Evolutionary conservation across 1,140 invertebrate genomes (phyloP), one percentile per base, ranked within the genome.

Genomic region (Rhopalosiphum maidis): DNA sequence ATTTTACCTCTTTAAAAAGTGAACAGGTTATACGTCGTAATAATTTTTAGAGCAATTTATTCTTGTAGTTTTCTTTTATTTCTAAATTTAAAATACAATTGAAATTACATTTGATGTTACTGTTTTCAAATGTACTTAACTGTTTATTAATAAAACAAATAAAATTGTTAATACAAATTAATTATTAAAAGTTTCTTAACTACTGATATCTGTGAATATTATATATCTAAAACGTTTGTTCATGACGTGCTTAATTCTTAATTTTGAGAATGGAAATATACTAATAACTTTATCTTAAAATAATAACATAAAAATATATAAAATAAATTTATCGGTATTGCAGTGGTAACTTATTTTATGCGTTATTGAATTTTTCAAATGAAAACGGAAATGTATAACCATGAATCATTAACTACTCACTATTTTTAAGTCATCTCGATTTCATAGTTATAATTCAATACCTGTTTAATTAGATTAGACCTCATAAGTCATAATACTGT

Each of bases 401-500:
- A 60, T 30, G 30, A 51, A 21, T 51, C 48, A 51, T 51, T 18
- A 60, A n/a, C 30, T n/a, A 77, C 15, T n/a, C 15, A n/a, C 15
- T 77, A n/a, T 77, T 77, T 55, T 77, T 25, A 68, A 68, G 60
- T 77, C 60, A n/a, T 88, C 46, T 48, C n/a, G 18, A 88, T 88
- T 48, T 88, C 25, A 46, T n/a, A n/a, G 30, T n/a, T 87, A 43
- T 51, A 88, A 37, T 83, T 83, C 37, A 37, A 37, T 41, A 83
- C 82, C 37, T 35, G 8, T 30, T 48, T 88, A 88, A 88, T 88
- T 15, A 51, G 86, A 88, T 88, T 88, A 88, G 7, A 15, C 21
- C 2, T 88, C 48, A 48, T 48, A 43, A 51, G 2, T 88, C 48
- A 48, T 48, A 43, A 51, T 25, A 23, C 35, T 54, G 46, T 51